These are phyloP conservation scores for Cetonia aurata DNA, from an alignment of 2,888 invertebrate species.

Conservation along the genomic window DNA sequence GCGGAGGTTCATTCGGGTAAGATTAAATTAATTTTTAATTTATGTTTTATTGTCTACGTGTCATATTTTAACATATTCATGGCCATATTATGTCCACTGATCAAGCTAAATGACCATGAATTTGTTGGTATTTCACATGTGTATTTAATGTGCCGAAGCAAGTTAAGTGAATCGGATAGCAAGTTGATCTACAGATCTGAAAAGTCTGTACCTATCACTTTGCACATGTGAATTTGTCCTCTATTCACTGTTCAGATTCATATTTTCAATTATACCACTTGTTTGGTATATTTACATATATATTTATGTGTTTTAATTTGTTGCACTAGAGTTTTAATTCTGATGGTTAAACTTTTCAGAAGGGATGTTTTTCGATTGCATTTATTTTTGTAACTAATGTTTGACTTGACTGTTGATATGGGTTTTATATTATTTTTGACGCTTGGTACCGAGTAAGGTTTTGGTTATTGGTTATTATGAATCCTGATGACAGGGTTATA, in stretches of 20 bases:
- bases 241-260: conserved; percentile 6
- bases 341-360: conserved; percentile 54
- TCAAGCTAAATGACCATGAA: conserved; percentile 22
- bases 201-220: background rate
- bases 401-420: conserved; percentile 42
- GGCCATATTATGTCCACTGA: conserved; percentile 1
- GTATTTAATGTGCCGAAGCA: conserved; percentile 3
- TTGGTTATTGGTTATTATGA: conserved; percentile 11
- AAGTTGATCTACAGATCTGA: background rate
- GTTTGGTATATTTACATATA: conserved; percentile 22
- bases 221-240: conserved; percentile 29
- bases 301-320: conserved; percentile 18
- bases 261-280: conserved; percentile 18
- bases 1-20: conserved; percentile 74
- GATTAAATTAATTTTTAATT: conserved; percentile 56
- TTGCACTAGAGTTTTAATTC: conserved; percentile 43
- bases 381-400: conserved; percentile 43
- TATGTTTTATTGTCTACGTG: conserved; percentile 1
- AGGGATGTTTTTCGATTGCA: conserved; percentile 47
- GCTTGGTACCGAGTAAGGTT: conserved; percentile 23
- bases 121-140: conserved; percentile 37
- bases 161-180: background rate
- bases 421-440: conserved; percentile 36
- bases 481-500: background rate
- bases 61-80: conserved; percentile 27